Evolutionary conservation across 2,888 invertebrate genomes (phyloP).

Genomic region (Nephrocerus scutellatus): DNA sequence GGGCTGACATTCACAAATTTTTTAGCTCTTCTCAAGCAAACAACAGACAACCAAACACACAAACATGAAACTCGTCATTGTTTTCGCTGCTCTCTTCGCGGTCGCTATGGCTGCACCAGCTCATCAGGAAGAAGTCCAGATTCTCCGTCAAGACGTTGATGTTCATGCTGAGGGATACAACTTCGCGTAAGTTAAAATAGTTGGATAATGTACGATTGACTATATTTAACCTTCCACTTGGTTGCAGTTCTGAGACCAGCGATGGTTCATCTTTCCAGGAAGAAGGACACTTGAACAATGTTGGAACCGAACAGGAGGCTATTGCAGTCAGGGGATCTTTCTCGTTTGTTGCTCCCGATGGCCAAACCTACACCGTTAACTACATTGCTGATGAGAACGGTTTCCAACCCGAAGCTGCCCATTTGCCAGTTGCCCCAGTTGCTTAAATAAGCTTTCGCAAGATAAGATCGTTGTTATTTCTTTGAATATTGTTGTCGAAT

Average conservation of each 20-base stretch:
- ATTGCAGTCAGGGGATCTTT: constrained; percentile 49
- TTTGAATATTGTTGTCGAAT: too few species aligned
- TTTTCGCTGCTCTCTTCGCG: constrained; percentile 37
- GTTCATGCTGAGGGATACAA: too few species aligned
- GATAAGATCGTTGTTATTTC: too few species aligned
- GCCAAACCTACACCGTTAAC: constrained; percentile 52
- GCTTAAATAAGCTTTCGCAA: too few species aligned
- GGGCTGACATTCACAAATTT: too few species aligned
- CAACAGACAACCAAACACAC: too few species aligned
- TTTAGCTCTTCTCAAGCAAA: too few species aligned
- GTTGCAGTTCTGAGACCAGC: constrained; percentile 48
- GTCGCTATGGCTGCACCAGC: constrained; percentile 34
- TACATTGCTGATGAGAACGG: constrained; percentile 36
- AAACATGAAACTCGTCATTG: constrained; percentile 41
- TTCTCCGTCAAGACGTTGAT: too few species aligned
- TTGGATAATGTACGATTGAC: too few species aligned
- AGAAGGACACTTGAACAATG: constrained; percentile 49
- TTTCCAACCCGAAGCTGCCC: constrained; percentile 47
- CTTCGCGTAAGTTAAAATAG: too few species aligned
- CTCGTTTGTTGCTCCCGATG: constrained; percentile 51
- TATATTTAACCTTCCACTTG: too few species aligned
- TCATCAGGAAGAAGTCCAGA: constrained; percentile 49
- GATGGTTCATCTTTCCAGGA: constrained; percentile 50
- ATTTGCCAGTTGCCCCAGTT: constrained; percentile 40
- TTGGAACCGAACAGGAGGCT: constrained; percentile 49